Percentiles rank a stretch among this genome's conserved stretches.
Evolutionary conservation across 2,113 vertebrate species (phyloP).

Genomic region (Rhinolophus sinicus): DNA sequence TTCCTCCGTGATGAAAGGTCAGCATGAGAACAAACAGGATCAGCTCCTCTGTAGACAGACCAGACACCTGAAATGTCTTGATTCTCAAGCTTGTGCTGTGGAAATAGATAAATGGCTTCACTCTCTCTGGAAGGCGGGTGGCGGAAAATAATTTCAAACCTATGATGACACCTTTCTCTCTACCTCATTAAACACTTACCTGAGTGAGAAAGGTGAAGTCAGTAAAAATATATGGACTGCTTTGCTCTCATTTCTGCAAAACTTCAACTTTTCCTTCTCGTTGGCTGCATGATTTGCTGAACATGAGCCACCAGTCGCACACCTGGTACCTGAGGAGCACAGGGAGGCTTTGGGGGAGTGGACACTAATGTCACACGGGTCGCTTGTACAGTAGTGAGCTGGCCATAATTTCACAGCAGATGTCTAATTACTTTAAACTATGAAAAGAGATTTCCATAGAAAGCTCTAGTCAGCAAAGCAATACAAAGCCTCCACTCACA

Average conservation of each 20-base stretch:
- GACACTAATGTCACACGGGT: neutral
- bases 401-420: neutral
- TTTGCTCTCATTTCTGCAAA: slow-evolving; percentile 59
- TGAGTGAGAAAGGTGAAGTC: slow-evolving; percentile 59
- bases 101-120: neutral
- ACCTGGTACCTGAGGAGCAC: neutral
- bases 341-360: neutral
- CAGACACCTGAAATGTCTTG: neutral
- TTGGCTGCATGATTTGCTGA: neutral
- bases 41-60: neutral
- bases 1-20: neutral
- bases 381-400: neutral
- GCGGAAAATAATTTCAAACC: neutral
- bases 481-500: neutral
- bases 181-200: slow-evolving; percentile 25
- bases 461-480: neutral
- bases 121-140: neutral
- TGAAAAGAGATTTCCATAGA: neutral
- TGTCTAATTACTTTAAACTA: neutral
- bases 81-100: no score
- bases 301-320: neutral
- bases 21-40: neutral
- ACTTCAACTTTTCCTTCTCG: neutral
- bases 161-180: slow-evolving; percentile 34
- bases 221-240: neutral